phyloP scores from a whole-genome alignment of 2,113 vertebrate genomes.

The Oncorhynchus kisutch region DNA sequence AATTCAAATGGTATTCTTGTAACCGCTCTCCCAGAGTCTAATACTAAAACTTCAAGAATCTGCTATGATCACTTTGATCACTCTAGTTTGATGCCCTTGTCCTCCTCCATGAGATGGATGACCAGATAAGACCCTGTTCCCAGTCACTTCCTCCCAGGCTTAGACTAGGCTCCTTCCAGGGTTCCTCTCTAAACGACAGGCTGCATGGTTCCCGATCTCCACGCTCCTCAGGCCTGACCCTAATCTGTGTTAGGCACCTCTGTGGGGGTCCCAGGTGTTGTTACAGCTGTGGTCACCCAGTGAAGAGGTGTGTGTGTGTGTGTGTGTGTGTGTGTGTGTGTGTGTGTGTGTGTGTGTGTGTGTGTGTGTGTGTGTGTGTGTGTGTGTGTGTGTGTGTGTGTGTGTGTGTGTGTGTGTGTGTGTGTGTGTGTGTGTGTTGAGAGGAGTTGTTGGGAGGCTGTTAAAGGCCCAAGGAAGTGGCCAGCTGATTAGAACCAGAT shows the following conservation, averaged over 20 bases:
- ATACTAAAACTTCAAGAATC: constrained; percentile 1
- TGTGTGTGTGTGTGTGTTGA: background rate
- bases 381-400: constrained; percentile 17
- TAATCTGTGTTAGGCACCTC: constrained; percentile 35
- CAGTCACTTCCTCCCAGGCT: background rate
- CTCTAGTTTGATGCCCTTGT: constrained; percentile 4
- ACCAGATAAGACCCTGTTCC: background rate
- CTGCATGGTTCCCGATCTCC: constrained; percentile 29
- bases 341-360: background rate
- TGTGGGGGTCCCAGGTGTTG: constrained; percentile 43
- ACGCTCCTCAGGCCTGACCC: constrained; percentile 12
- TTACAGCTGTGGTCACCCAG: constrained; percentile 48
- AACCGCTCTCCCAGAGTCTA: background rate
- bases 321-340: constrained; percentile 4
- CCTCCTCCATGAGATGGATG: background rate
- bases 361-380: background rate
- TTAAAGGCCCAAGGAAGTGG: constrained; percentile 80
- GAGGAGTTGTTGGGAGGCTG: constrained; percentile 81
- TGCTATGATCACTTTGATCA: constrained; percentile 8
- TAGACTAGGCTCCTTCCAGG: background rate
- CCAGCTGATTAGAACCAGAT: constrained; percentile 92
- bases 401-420: constrained; percentile 9
- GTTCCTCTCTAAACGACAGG: background rate
- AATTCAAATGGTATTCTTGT: constrained; percentile 1
- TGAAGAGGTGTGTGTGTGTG: constrained; percentile 1